Conservation (phyloP, 2,888 invertebrate species). For the Candidula unifasciata region DNA sequence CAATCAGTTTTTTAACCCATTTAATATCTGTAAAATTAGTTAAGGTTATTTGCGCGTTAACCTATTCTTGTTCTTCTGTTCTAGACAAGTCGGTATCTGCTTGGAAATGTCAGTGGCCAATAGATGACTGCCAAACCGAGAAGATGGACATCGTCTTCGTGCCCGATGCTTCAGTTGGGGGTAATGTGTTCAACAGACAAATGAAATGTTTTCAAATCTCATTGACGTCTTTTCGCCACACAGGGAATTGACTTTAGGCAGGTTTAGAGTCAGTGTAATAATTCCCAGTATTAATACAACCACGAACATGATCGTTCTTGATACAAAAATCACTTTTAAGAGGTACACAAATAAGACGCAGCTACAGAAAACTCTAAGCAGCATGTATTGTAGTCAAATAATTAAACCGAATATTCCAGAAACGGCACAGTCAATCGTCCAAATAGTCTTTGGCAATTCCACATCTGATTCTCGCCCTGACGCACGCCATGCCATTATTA, state of each 20-base stretch:
- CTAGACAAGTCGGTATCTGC: neutral
- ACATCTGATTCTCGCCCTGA: neutral
- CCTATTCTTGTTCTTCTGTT: too few species aligned
- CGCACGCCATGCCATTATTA: neutral
- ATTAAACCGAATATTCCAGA: neutral
- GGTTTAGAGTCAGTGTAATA: neutral
- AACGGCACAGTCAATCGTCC: neutral
- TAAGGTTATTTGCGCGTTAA: too few species aligned
- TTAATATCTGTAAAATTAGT: too few species aligned
- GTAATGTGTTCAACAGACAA: neutral
- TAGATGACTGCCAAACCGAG: conserved; percentile 13
- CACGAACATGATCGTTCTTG: neutral
- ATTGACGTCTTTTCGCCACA: conserved; percentile 13
- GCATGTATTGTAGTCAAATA: neutral
- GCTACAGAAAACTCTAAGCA: neutral
- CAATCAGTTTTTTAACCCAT: too few species aligned
- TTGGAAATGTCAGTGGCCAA: conserved; percentile 4
- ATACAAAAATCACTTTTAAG: neutral
- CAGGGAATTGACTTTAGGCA: neutral
- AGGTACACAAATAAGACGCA: neutral
- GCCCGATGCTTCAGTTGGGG: neutral
- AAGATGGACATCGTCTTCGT: conserved; percentile 34
- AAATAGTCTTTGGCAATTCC: neutral
- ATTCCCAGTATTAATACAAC: neutral
- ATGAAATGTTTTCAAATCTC: conserved; percentile 12